A percentile compares a stretch with the other conserved stretches of the same genome.
Evolutionary conservation across 2,113 vertebrate species (phyloP).

Genomic region (Myocastor coypus): DNA sequence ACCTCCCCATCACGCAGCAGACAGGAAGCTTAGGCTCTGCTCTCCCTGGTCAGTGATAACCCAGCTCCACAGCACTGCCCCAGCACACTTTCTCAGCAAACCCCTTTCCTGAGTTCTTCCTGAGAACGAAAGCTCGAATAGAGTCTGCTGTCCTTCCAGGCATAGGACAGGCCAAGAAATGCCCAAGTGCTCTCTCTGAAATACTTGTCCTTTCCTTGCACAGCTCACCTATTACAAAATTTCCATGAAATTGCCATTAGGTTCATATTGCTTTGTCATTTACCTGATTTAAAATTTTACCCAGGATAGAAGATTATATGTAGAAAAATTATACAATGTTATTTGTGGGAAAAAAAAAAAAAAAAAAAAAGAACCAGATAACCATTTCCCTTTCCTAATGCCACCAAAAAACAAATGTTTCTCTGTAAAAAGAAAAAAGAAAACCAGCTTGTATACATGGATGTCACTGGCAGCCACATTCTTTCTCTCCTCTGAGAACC

Average conservation of each 20-base stretch:
- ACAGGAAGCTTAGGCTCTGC: rapidly evolving
- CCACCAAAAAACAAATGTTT: neutral
- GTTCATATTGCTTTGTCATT: neutral
- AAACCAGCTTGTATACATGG: rapidly evolving
- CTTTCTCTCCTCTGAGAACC: neutral
- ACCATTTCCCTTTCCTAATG: neutral
- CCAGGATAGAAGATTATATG: neutral
- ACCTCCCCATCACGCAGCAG: rapidly evolving
- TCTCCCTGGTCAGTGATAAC: neutral
- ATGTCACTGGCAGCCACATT: neutral
- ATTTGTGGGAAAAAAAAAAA: neutral
- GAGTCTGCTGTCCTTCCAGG: no score
- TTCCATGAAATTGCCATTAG: slow-evolving; percentile 31
- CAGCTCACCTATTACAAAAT: neutral
- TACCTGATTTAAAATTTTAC: slow-evolving; percentile 39
- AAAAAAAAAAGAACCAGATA: neutral
- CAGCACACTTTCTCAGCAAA: neutral
- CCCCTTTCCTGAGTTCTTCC: neutral
- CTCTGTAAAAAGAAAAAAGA: neutral
- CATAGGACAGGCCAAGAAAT: neutral
- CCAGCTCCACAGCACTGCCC: no score
- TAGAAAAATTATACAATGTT: slow-evolving; percentile 16
- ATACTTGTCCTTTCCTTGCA: neutral
- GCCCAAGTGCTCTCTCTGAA: neutral
- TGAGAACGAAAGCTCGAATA: neutral